Percentiles rank a stretch among this genome's conserved stretches.
These are phyloP conservation scores for Drosophila borborema DNA, from an alignment of 2,888 invertebrate species.

Conservation along the genomic window DNA sequence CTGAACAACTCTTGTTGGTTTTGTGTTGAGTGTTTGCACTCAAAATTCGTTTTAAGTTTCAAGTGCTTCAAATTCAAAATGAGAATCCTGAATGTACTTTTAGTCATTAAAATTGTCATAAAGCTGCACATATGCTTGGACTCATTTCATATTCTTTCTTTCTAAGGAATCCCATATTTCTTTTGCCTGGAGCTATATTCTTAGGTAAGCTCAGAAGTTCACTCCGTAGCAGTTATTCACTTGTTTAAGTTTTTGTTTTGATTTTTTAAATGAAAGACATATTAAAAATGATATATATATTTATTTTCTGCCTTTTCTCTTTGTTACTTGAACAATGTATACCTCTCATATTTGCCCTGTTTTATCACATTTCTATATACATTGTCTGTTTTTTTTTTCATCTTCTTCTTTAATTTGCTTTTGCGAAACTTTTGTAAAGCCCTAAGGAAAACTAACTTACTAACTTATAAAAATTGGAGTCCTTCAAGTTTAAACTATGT, in stretches of 20 bases:
- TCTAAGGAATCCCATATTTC: no score
- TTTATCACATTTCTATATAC: neutral
- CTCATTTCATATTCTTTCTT: neutral
- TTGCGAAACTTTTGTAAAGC: neutral
- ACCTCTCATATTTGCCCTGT: neutral
- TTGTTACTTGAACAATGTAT: neutral
- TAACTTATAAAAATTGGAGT: neutral
- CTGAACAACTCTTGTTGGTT: neutral
- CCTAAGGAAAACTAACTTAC: neutral
- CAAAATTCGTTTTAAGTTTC: neutral
- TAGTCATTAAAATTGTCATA: neutral
- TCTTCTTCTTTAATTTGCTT: neutral
- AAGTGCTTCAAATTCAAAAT: neutral
- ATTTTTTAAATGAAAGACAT: neutral
- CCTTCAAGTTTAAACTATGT: neutral
- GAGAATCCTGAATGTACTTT: neutral
- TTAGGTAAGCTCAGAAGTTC: neutral
- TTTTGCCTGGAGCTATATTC: neutral
- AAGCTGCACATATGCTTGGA: neutral
- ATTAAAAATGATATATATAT: neutral
- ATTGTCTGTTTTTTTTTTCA: neutral
- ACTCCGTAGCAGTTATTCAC: no score
- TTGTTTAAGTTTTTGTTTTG: neutral
- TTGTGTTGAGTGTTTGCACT: neutral
- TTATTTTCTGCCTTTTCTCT: neutral